Percentiles rank a stretch among this genome's conserved stretches.
These are phyloP conservation scores for Tipula unca DNA, from an alignment of 2,888 invertebrate species.

Conservation along the genomic window DNA sequence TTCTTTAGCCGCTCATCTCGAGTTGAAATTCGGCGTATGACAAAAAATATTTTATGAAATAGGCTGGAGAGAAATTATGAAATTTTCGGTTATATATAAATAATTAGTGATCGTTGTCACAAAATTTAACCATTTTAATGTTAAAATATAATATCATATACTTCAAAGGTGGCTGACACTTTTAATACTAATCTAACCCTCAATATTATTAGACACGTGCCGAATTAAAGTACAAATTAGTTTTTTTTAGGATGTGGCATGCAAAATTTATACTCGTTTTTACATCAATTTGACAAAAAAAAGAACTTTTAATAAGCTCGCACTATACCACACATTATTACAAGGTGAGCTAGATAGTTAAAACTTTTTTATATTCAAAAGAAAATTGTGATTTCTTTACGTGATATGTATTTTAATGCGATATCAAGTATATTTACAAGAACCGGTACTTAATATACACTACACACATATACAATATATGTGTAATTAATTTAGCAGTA, in stretches of 20 bases:
- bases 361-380: not conserved
- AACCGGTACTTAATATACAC: not conserved
- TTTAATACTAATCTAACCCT: too few species aligned
- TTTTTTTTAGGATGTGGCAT: not conserved
- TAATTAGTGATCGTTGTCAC: too few species aligned
- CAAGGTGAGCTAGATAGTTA: not conserved
- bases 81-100: too few species aligned
- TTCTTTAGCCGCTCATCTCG: too few species aligned
- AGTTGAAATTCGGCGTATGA: too few species aligned
- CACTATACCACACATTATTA: not conserved
- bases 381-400: not conserved
- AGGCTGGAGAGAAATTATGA: too few species aligned
- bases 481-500: not conserved
- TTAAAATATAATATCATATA: too few species aligned
- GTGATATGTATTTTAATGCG: not conserved
- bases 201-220: not conserved
- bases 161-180: too few species aligned
- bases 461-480: not conserved
- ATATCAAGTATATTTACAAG: not conserved
- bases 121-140: too few species aligned
- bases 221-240: not conserved
- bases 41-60: too few species aligned
- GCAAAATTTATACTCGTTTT: not conserved
- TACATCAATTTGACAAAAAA: not conserved
- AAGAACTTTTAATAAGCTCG: not conserved